phyloP scores from a whole-genome alignment of 2,797 vertebrate genomes.

The Muraenolepis orangiensis region DNA sequence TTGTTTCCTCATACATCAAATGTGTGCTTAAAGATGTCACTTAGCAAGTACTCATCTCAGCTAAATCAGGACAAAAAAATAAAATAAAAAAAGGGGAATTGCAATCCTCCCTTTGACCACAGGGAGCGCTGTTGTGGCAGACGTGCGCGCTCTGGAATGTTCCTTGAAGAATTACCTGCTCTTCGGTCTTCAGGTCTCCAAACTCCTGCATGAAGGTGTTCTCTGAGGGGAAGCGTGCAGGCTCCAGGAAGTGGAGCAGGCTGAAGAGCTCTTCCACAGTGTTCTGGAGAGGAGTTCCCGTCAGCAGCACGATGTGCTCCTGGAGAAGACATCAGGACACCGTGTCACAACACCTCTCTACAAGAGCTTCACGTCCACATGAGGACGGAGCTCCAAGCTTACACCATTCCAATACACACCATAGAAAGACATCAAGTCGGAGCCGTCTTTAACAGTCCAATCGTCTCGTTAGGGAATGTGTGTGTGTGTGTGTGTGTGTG shows the following conservation, averaged over 20 bases:
- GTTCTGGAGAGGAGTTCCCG: constrained; percentile 98
- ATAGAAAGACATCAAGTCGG: no score
- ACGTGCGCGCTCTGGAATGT: neutral
- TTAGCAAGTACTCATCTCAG: neutral
- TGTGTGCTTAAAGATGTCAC: neutral
- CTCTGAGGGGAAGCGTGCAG: constrained; percentile 90
- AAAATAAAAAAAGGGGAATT: neutral
- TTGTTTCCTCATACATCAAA: neutral
- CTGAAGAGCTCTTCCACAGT: constrained; percentile 98
- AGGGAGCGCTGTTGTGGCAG: neutral
- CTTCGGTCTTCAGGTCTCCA: constrained; percentile 96
- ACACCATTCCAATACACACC: no score
- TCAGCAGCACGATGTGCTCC: constrained; percentile 97
- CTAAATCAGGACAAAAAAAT: no score
- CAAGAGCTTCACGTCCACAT: no score
- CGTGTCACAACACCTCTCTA: neutral
- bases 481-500: no score
- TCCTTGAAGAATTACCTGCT: constrained; percentile 78
- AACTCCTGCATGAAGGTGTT: constrained; percentile 98
- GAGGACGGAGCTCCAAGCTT: no score
- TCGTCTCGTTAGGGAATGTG: no score
- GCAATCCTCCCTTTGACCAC: neutral
- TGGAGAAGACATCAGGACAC: constrained; percentile 41
- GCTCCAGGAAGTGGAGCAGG: constrained; percentile 96
- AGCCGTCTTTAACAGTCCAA: no score